A percentile compares a stretch with the other conserved stretches of the same genome.
phyloP scores from a whole-genome alignment of 2,113 vertebrate genomes.

The human region GRCh38 chr9:101225001-101225500 shows the following conservation, averaged over 20 bases:
- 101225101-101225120: neutral
- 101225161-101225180: neutral
- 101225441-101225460: neutral
- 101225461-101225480: neutral
- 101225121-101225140: neutral
- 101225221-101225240: conserved; percentile 59
- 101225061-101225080: neutral
- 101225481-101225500: neutral
- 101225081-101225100: neutral
- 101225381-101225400: conserved; percentile 13
- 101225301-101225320: conserved; percentile 76
- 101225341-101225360: conserved; percentile 67
- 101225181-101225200: conserved; percentile 29
- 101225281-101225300: conserved; percentile 70
- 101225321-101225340: conserved; percentile 66
- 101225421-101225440: neutral
- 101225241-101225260: conserved; percentile 64
- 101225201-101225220: conserved; percentile 59
- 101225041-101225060: neutral
- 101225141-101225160: neutral
- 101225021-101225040: neutral
- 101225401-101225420: neutral
- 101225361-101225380: neutral
- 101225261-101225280: conserved; percentile 75
- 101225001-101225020: neutral